Percentiles rank a stretch among this genome's conserved stretches.
Conservation (phyloP, 2,113 vertebrate species). For the Peucedramus taeniatus region DNA sequence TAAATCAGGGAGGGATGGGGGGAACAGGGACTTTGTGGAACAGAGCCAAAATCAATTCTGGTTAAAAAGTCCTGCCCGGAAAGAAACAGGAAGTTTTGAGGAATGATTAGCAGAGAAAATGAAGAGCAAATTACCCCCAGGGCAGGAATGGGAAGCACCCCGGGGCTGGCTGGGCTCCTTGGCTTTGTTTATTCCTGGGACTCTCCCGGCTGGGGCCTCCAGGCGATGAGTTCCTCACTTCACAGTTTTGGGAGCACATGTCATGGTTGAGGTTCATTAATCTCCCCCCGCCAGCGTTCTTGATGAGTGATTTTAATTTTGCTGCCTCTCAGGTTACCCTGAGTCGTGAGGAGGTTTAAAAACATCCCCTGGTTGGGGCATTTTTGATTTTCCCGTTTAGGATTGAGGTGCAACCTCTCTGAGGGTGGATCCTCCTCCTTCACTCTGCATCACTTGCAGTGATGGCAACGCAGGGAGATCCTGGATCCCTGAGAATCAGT, state of each 20-base stretch:
- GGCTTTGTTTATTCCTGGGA: not conserved
- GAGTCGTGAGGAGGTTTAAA: not conserved
- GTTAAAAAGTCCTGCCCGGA: not conserved
- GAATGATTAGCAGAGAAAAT: not conserved
- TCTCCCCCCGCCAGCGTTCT: not conserved
- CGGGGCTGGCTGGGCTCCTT: not conserved
- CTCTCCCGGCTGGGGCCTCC: not conserved
- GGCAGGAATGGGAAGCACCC: not conserved
- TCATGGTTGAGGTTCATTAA: not conserved
- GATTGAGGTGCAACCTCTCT: fast-evolving
- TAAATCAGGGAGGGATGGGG: fast-evolving
- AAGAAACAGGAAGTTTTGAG: not conserved
- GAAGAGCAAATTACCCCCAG: not conserved
- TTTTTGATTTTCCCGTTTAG: not conserved
- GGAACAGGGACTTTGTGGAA: fast-evolving
- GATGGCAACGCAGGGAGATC: not conserved
- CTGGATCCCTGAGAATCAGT: not conserved
- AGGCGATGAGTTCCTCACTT: constrained; percentile 2
- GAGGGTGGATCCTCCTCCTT: not conserved
- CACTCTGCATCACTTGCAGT: not conserved
- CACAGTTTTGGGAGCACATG: constrained; percentile 9
- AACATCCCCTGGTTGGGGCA: not conserved
- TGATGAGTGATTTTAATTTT: constrained; percentile 15
- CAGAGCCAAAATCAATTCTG: not conserved
- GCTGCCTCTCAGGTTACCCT: not conserved